Evolutionary conservation across 1,140 invertebrate genomes (phyloP).

Genomic region (Ericerus pela): DNA sequence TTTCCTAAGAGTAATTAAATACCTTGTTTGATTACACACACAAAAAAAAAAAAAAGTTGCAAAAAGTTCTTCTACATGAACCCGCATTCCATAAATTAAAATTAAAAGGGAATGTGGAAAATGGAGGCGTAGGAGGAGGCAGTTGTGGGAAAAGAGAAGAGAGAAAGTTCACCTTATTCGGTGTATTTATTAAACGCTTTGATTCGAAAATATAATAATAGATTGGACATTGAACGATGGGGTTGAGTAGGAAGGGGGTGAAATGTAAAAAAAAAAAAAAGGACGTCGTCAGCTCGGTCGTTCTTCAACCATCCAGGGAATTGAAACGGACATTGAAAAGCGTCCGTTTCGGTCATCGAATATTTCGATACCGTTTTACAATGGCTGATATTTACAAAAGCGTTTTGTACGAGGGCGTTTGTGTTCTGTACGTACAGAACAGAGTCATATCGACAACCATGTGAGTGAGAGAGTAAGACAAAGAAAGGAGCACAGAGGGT

Average conservation of each 20-base stretch:
- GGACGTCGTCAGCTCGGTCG: too few species aligned
- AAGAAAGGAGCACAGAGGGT: too few species aligned
- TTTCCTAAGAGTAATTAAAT: neutral
- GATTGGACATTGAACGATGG: neutral
- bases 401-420: neutral
- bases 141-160: neutral
- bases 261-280: too few species aligned
- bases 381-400: conserved; percentile 10
- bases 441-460: too few species aligned
- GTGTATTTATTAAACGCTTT: conserved; percentile 12
- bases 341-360: conserved; percentile 10
- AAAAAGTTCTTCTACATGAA: neutral
- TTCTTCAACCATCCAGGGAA: conserved; percentile 5
- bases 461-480: too few species aligned
- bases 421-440: neutral
- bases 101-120: neutral
- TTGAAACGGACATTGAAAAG: conserved; percentile 12
- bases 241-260: neutral
- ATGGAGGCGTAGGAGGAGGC: neutral
- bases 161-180: conserved; percentile 1
- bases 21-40: too few species aligned
- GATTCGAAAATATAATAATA: neutral
- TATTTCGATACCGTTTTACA: conserved; percentile 9
- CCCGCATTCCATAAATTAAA: neutral
- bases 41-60: neutral